These are phyloP conservation scores for Semotilus atromaculatus DNA, from an alignment of 2,797 vertebrate genomes.

Conservation along the genomic window DNA sequence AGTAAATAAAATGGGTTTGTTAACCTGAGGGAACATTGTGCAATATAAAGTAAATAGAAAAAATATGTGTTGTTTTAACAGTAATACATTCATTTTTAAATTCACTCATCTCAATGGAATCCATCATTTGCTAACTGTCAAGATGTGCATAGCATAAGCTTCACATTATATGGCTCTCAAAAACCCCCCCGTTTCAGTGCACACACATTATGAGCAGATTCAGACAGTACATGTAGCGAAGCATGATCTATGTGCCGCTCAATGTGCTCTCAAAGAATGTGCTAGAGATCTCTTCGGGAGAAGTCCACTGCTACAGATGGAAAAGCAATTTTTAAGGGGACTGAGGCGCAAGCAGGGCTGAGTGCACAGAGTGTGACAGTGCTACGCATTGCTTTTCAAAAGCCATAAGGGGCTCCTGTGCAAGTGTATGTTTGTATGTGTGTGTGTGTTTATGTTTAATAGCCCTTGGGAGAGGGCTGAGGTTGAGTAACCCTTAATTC, in stretches of 20 bases:
- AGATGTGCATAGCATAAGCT: background rate
- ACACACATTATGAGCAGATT: constrained; percentile 22
- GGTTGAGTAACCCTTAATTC: constrained; percentile 78
- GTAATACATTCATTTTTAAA: background rate
- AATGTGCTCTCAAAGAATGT: constrained; percentile 36
- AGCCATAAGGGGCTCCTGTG: constrained; percentile 21
- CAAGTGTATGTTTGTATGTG: background rate
- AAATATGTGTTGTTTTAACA: constrained; percentile 11
- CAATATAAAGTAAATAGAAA: background rate
- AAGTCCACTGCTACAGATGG: constrained; percentile 33
- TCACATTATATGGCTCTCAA: constrained; percentile 17
- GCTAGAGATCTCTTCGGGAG: background rate
- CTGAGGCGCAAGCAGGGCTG: background rate
- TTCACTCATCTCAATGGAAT: constrained; percentile 17
- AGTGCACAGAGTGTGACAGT: background rate
- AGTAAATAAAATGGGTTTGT: no score
- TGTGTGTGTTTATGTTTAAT: constrained; percentile 28
- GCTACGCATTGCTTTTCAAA: constrained; percentile 10
- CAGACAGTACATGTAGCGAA: background rate
- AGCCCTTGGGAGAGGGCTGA: constrained; percentile 63
- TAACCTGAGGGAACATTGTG: background rate
- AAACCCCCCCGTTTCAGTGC: background rate
- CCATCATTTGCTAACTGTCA: constrained; percentile 4
- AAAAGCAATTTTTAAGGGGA: constrained; percentile 12
- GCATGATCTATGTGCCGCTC: constrained; percentile 9